A percentile compares a stretch with the other conserved stretches of the same genome.
These are phyloP conservation scores for Eupithecia vulgata DNA, from an alignment of 2,888 invertebrate species.

Conservation along the genomic window DNA sequence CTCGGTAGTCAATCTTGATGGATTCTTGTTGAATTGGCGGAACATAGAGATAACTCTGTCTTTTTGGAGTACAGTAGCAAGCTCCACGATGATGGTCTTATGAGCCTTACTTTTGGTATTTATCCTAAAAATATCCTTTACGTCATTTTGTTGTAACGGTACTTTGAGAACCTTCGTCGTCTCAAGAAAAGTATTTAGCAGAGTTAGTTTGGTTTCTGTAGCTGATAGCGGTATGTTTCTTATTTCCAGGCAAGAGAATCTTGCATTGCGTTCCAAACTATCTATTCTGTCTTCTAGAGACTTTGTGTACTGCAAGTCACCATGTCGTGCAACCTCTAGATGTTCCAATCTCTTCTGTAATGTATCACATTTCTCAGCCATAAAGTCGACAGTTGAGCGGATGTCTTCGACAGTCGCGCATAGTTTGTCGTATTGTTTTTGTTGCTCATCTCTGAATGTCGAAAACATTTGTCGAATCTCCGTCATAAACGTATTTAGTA, in stretches of 20 bases:
- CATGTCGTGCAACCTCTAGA: background rate
- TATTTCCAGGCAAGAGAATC: background rate
- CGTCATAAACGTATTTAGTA: background rate
- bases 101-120: background rate
- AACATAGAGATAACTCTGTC: background rate
- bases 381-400: background rate
- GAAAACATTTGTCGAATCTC: background rate
- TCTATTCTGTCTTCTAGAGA: background rate
- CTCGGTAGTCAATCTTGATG: conserved; percentile 3
- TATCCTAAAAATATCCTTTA: background rate
- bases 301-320: background rate
- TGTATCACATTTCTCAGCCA: background rate
- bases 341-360: background rate
- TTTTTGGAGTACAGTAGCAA: background rate
- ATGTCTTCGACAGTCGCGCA: too few species aligned
- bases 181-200: background rate
- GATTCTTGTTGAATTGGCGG: background rate
- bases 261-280: background rate
- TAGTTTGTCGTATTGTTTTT: background rate
- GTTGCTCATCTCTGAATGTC: background rate
- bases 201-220: background rate
- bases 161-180: background rate
- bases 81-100: background rate
- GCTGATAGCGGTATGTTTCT: background rate
- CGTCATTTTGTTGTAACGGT: background rate